A percentile compares a stretch with the other conserved stretches of the same genome.
phyloP scores from a whole-genome alignment of 2,797 vertebrate species.

The Manis pentadactyla region DNA sequence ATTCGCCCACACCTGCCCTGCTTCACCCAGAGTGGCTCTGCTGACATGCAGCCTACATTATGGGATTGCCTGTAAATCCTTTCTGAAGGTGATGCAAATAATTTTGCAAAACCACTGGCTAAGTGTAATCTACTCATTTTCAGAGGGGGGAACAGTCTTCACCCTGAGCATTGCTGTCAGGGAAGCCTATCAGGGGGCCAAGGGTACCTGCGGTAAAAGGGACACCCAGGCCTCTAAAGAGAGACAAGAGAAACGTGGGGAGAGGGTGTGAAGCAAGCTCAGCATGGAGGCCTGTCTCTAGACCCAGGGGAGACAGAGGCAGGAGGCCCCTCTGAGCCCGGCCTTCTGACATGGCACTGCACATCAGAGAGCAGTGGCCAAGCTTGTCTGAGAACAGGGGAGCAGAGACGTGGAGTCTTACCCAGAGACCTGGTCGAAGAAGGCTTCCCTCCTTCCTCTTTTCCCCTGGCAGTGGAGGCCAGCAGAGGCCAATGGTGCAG shows the following conservation, averaged over 20 bases:
- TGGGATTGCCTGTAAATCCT: background rate
- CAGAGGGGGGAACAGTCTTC: background rate
- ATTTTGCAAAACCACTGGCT: background rate
- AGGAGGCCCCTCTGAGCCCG: background rate
- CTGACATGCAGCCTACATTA: background rate
- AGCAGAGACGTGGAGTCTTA: accelerated
- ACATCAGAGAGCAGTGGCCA: background rate
- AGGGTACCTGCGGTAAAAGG: background rate
- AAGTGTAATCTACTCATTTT: background rate
- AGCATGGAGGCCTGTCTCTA: too few relatives aligned
- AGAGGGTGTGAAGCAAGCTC: background rate
- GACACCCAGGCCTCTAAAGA: background rate
- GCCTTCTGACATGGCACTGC: background rate
- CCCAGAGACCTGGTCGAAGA: background rate
- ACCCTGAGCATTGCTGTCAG: background rate
- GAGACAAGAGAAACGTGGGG: too few relatives aligned
- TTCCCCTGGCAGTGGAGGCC: accelerated
- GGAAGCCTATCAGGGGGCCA: too few relatives aligned
- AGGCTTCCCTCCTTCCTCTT: background rate
- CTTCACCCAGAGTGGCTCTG: background rate
- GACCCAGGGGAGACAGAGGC: too few relatives aligned
- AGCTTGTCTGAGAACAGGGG: background rate
- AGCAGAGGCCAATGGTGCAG: background rate
- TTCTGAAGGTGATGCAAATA: background rate
- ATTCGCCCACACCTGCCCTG: background rate